These are phyloP conservation scores for Halictus quadricinctus DNA, from an alignment of 2,888 invertebrate genomes.

Conservation along the genomic window DNA sequence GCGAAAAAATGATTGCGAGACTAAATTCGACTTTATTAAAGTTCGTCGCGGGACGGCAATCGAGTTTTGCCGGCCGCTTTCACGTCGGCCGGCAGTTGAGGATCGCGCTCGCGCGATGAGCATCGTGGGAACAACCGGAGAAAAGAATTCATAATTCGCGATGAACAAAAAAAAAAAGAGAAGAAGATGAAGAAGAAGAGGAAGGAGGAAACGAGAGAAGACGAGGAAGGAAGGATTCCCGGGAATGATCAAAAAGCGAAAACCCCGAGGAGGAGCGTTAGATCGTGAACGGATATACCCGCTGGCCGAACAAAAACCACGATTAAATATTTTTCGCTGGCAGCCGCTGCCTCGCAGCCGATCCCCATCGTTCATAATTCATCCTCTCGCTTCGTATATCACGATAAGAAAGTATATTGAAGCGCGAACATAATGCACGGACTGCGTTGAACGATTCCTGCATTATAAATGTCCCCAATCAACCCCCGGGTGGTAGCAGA, in stretches of 20 bases:
- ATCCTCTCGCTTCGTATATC: constrained; percentile 5
- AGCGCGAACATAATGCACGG: constrained; percentile 21
- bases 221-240: not conserved
- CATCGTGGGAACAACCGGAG: constrained; percentile 22
- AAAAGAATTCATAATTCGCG: constrained; percentile 20
- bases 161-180: not conserved
- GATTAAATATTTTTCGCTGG: not conserved
- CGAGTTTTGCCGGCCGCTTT: constrained; percentile 24
- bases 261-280: constrained; percentile 1
- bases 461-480: constrained; percentile 47
- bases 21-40: constrained; percentile 48
- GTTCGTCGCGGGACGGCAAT: constrained; percentile 36
- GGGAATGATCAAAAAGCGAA: constrained; percentile 11
- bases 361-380: constrained; percentile 33
- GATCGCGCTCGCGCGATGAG: not conserved
- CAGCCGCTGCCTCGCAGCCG: not conserved
- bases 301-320: not conserved
- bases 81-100: constrained; percentile 31
- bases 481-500: not conserved
- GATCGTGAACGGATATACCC: constrained; percentile 14
- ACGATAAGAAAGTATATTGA: constrained; percentile 22
- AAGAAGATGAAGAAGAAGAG: not conserved
- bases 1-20: constrained; percentile 17
- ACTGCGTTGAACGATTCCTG: constrained; percentile 23
- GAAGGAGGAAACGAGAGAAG: not conserved